Base-by-base conservation (phyloP, 92 coral and sea anemone species). In the Palythoa heliodiscus region DNA sequence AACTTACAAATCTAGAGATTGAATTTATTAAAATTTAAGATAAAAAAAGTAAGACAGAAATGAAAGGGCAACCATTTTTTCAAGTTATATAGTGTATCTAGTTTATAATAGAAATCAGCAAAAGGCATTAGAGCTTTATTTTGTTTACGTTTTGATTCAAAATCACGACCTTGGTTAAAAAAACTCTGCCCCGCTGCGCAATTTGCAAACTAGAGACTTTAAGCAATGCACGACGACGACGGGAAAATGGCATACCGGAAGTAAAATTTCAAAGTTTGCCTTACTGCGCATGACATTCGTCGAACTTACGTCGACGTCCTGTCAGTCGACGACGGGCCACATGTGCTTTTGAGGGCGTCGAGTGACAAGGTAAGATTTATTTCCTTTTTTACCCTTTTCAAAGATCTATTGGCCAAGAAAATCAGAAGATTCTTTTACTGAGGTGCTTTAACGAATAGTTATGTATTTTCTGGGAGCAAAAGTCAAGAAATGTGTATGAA, bases 371-470 rank as follows among this genome's bases (percentile, higher is more conserved):
- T 7, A 70, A 25, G 74, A 70, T 25, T 70, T 70, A 70, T 70
- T 70, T 43, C 74, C 19, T 70, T 70, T 70, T 70, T 70, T 25
- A 70, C 17, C 50, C 74, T 70, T 70, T 70, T 70, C 74, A 70
- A 70, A 70, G 74, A 1, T 25, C 74, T 52, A 70, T 70, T 70
- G 43, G 48, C n/a, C 74, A 70, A 70, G 47, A 70, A 70, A 70
- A 70, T 70, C 74, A 70, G 74, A 70, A 70, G 16, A 70, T 70
- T 70, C 74, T 70, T 70, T 70, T 70, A 70, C 10, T 70, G 74
- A 70, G 74, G 74, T 24, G n/a, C 74, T 70, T 25, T 19, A 70
- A 70, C 11, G 74, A 70, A 5, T 70, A 70, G 74, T 11, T 70
- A 25, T 70, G 74, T 70, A 52, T 70, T 70, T 70, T 70, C 29